Evolutionary conservation across 1,140 invertebrate species (phyloP), one percentile per base, ranked within the genome.

Genomic region (Papilio machaon): DNA sequence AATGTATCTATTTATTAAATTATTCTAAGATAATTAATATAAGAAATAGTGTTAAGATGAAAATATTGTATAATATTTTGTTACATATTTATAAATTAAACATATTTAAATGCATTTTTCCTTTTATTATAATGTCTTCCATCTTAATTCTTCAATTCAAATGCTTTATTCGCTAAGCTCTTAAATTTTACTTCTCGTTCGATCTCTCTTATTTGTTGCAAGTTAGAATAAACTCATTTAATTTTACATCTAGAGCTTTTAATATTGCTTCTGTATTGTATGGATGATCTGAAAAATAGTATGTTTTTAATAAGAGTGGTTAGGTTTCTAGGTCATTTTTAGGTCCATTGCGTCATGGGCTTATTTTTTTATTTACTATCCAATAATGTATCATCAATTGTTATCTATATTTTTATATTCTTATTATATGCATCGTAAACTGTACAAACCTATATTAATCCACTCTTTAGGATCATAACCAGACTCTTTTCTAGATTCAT

Each of bases 401-500:
- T 43, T 43, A 43, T 43, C 1, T 43, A 43, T 43, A 4, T 43
- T 38, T 38, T 43, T 43, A 43, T 43, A 43, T 43, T 43, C 38
- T 43, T 43, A 43, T 43, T 6, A 0, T 43, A 43, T 43, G 2
- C 43, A 52, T 38, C 46, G 15, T 73, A 15, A 70, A 67, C 15
- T 2, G 15, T 15, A 60, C 49, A 58, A 23, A 90, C 91, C 85
- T 77, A 93, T 90, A 78, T 92, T 80, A 49, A 92, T 84, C 88
- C 89, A 94, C 49, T 90, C 77, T 7, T 79, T 84, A 0, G 82
- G 13, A 64, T 92, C 89, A 38, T 92, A 89, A 6, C 91, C 90
- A 1, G 91, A 94, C 4, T 94, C 91, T 64, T 86, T 90, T 35
- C 91, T 83, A 0, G 92, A 94, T 30, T 90, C 91, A 81, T 88